A percentile compares a stretch with the other conserved stretches of the same genome.
These are phyloP conservation scores for Cephonodes hylas DNA, from an alignment of 2,888 invertebrate genomes.

Conservation along the genomic window DNA sequence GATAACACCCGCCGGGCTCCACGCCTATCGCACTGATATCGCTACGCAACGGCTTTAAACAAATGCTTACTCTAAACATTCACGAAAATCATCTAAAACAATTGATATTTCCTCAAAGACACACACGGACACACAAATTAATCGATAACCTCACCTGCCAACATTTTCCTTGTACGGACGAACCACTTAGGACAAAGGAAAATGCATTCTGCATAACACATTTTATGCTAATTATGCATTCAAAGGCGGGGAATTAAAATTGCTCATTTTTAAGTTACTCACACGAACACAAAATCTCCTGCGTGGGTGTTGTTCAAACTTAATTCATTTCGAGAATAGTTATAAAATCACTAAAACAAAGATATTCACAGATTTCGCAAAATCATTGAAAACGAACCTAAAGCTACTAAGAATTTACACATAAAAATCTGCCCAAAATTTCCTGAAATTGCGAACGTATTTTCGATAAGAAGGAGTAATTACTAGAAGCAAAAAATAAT, in stretches of 20 bases:
- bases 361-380: too few relatives aligned
- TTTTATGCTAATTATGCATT: background rate
- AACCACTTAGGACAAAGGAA: background rate
- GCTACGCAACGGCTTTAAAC: background rate
- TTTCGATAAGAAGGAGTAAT: too few relatives aligned
- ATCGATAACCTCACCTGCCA: background rate
- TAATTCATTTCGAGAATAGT: background rate
- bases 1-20: too few relatives aligned
- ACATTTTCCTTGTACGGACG: too few relatives aligned
- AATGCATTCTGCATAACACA: background rate
- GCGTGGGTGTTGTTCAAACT: background rate
- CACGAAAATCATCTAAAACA: background rate
- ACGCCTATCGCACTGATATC: conserved; percentile 29
- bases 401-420: too few relatives aligned
- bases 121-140: background rate
- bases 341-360: too few relatives aligned
- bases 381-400: too few relatives aligned
- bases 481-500: too few relatives aligned
- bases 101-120: background rate
- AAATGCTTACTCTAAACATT: background rate
- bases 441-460: too few relatives aligned
- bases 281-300: background rate
- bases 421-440: too few relatives aligned
- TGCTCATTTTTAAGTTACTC: background rate
- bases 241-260: background rate